phyloP scores from a whole-genome alignment of 2,888 invertebrate genomes.

The Ochropleura leucogaster region DNA sequence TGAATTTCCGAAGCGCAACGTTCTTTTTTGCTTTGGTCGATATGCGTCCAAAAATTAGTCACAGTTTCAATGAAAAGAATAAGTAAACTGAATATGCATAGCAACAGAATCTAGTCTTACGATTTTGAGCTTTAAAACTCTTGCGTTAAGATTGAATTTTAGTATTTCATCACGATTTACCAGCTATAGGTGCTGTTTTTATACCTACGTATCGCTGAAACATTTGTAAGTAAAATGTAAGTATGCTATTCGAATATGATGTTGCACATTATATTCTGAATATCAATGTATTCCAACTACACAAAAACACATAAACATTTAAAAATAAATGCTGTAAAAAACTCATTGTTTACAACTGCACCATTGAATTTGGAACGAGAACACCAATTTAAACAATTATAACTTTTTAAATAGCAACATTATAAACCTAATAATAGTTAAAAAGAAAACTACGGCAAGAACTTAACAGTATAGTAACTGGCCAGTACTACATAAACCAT shows the following conservation, averaged over 20 bases:
- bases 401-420: background rate
- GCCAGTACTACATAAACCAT: background rate
- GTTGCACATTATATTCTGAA: conserved; percentile 46
- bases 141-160: conserved; percentile 26
- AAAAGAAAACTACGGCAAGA: background rate
- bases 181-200: background rate
- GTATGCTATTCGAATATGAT: conserved; percentile 52
- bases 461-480: conserved; percentile 4
- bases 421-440: background rate
- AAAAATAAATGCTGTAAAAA: conserved; percentile 11
- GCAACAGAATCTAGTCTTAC: conserved; percentile 55
- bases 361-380: conserved; percentile 29
- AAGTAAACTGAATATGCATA: conserved; percentile 55
- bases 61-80: conserved; percentile 53
- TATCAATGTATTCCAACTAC: conserved; percentile 25
- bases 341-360: conserved; percentile 3
- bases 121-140: conserved; percentile 29
- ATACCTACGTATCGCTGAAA: conserved; percentile 41
- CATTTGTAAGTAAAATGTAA: conserved; percentile 28
- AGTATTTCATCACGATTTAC: conserved; percentile 2
- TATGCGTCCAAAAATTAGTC: conserved; percentile 57
- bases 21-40: conserved; percentile 36
- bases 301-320: conserved; percentile 24
- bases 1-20: conserved; percentile 53
- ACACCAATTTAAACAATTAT: background rate